Evolutionary conservation across 2,888 invertebrate species (phyloP).

Genomic region (Meganola albula): DNA sequence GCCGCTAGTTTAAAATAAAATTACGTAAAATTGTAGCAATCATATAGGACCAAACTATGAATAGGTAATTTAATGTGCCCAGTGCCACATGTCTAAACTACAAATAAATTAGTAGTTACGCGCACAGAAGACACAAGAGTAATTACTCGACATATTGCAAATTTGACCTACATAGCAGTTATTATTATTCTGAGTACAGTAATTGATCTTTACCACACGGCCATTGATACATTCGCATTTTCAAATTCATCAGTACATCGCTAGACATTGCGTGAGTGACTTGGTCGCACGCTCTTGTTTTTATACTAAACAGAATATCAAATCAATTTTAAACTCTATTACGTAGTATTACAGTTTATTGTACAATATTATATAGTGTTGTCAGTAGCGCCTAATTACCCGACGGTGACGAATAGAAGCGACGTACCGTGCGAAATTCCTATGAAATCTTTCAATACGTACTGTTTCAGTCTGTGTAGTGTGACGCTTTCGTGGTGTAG

Average conservation of each 20-base stretch:
- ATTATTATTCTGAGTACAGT: conserved; percentile 32
- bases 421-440: conserved; percentile 64
- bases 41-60: too few relatives aligned
- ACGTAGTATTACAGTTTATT: conserved; percentile 22
- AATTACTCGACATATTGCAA: conserved; percentile 16
- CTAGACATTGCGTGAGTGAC: conserved; percentile 59
- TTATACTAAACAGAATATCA: conserved; percentile 1
- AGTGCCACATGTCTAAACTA: too few relatives aligned
- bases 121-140: too few relatives aligned
- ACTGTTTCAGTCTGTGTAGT: conserved; percentile 41
- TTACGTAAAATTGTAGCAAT: too few relatives aligned
- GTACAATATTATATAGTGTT: conserved; percentile 23
- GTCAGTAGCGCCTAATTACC: conserved; percentile 51
- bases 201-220: conserved; percentile 52
- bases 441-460: conserved; percentile 54
- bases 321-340: conserved; percentile 7
- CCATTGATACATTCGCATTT: conserved; percentile 47
- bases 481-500: conserved; percentile 34
- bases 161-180: conserved; percentile 34
- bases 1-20: too few relatives aligned
- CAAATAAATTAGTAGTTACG: conserved; percentile 14
- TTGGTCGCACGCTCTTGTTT: conserved; percentile 48
- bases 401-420: conserved; percentile 59
- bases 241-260: conserved; percentile 42
- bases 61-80: too few relatives aligned